Evolutionary conservation across 2,113 vertebrate species (phyloP), one percentile per base, ranked within the genome.

Genomic region (Lepus timidus): DNA sequence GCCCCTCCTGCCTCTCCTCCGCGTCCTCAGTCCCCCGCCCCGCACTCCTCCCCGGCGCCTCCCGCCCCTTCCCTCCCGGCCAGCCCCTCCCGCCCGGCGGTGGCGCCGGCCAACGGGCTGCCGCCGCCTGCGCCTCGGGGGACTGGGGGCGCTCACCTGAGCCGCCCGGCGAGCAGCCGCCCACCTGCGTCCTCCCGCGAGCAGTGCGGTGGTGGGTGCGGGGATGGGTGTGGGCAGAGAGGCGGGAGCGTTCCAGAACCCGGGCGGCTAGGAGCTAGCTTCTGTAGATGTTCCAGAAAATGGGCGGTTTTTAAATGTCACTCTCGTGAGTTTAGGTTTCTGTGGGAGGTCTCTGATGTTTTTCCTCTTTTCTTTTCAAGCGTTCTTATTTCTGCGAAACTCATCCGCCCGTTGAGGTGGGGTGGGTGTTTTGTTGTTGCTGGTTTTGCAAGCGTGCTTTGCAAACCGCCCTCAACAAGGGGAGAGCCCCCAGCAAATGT

Each of bases 21-120:
- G 58, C 49, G 82, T 33, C 76, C 39, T 71, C 62, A 3, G 36
- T 27, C 85, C 76, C 70, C 75, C 85, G 71, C 73, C 55, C 22
- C 25, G 36, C 91, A 25, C 93, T 68, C 90, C 94, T 75, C 96
- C 68, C 93, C 61, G 96, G 96, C 96, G 88, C 85, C 97, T 88
- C 93, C 97, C 96, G 79, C 82, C 86, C 85, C 14, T 33, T 85
- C 61, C 73, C 92, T 49, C n/a, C 36, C 0, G 27, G 33, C 82
- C 82, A 36, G 25, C 52, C 85, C 31, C 85, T 79, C 36, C n/a
- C 55, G n/a, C 49, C 74, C 64, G 4, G 93, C 71, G 0, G 52
- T 3, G 2, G 29, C 61, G 2, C 31, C 62, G 3, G 71, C 65
- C 1, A 88, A 75, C 61, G 73, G 71, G 73, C 81, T 80, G 49